Evolutionary conservation across 2,888 invertebrate species (phyloP).

Genomic region (Buathra laborator): DNA sequence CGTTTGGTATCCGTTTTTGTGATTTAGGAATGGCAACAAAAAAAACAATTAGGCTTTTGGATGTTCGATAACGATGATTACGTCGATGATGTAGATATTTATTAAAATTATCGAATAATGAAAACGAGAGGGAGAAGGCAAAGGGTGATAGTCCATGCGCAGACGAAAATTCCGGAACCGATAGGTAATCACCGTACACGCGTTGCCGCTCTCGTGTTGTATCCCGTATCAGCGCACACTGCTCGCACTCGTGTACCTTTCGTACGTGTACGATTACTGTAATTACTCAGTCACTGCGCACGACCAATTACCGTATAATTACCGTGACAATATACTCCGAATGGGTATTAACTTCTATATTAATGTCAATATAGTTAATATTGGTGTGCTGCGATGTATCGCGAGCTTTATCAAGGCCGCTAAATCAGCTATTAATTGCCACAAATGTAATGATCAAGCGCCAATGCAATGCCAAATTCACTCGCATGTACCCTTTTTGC

Average conservation of each 20-base stretch:
- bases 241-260: slow-evolving; percentile 2
- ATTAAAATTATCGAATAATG: slow-evolving; percentile 44
- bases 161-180: slow-evolving; percentile 56
- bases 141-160: slow-evolving; percentile 5
- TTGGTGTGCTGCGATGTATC: slow-evolving; percentile 23
- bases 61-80: slow-evolving; percentile 7
- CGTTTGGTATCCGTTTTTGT: background rate
- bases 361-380: slow-evolving; percentile 59
- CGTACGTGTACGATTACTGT: slow-evolving; percentile 67
- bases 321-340: slow-evolving; percentile 53
- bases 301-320: slow-evolving; percentile 73
- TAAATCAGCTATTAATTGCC: slow-evolving; percentile 9
- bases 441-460: background rate
- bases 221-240: background rate
- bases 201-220: slow-evolving; percentile 36
- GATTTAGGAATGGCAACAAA: background rate
- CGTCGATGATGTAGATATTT: slow-evolving; percentile 19
- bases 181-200: slow-evolving; percentile 67
- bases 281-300: slow-evolving; percentile 71
- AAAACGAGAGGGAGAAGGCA: slow-evolving; percentile 24
- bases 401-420: background rate
- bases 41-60: background rate
- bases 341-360: slow-evolving; percentile 63
- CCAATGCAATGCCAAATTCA: background rate
- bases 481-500: too few relatives aligned